Evolutionary conservation across 2,113 vertebrate genomes (phyloP).

Genomic region (Phrynosoma blainvillii): DNA sequence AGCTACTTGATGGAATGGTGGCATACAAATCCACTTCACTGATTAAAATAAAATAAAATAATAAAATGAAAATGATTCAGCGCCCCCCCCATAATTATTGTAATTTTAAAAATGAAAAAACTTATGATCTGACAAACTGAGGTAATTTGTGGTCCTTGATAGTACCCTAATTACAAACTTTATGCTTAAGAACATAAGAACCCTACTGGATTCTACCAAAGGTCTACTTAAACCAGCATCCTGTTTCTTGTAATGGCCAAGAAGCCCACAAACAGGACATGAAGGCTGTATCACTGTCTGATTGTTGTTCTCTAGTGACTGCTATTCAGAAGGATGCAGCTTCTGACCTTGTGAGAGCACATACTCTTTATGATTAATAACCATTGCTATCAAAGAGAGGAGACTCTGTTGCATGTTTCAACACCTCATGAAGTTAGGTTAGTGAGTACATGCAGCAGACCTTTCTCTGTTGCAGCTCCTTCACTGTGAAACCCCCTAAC

Average conservation of each 20-base stretch:
- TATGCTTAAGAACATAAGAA: background rate
- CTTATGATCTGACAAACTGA: background rate
- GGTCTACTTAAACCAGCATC: background rate
- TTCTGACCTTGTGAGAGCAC: background rate
- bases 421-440: too few relatives aligned
- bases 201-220: background rate
- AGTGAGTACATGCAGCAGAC: too few relatives aligned
- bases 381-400: background rate
- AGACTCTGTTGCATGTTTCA: too few relatives aligned
- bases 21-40: background rate
- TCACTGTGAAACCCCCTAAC: too few relatives aligned
- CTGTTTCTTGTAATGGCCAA: background rate
- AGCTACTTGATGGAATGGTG: too few relatives aligned
- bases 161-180: background rate
- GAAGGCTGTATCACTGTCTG: background rate
- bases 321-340: background rate
- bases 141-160: background rate
- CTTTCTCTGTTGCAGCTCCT: too few relatives aligned
- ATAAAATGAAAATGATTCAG: too few relatives aligned
- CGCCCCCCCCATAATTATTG: too few relatives aligned
- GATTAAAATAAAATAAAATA: background rate
- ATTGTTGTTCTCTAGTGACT: background rate
- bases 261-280: background rate
- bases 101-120: too few relatives aligned
- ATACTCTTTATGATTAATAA: background rate